These are phyloP conservation scores for Manis pentadactyla DNA, from an alignment of 2,797 vertebrate species.

Conservation along the genomic window DNA sequence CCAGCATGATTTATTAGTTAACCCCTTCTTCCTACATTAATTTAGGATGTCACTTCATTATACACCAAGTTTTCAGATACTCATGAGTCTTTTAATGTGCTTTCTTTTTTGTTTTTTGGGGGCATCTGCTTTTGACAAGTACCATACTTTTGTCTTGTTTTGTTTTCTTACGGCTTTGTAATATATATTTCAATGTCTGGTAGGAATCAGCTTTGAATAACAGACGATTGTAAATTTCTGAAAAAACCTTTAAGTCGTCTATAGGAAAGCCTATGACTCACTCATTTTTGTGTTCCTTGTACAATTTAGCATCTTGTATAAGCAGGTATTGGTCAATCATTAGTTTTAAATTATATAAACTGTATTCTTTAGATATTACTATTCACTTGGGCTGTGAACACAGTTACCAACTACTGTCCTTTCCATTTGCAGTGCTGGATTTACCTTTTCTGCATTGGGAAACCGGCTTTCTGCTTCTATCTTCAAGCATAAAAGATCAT, in stretches of 20 bases:
- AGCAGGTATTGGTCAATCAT: neutral
- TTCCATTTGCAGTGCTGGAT: neutral
- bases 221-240: neutral
- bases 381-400: neutral
- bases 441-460: neutral
- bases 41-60: neutral
- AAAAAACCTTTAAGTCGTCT: neutral
- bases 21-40: neutral
- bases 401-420: neutral
- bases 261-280: neutral
- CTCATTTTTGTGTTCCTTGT: neutral
- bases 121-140: neutral
- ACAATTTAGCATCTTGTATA: neutral
- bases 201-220: neutral
- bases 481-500: neutral
- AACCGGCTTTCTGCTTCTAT: neutral
- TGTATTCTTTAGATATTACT: neutral
- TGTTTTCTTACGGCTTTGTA: neutral
- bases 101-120: neutral
- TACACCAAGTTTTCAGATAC: neutral
- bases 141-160: neutral
- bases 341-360: neutral
- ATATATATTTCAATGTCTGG: neutral
- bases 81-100: neutral
- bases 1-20: slow-evolving; percentile 35